phyloP scores from a whole-genome alignment of 2,797 vertebrate genomes.

The Sebastes cheni region DNA sequence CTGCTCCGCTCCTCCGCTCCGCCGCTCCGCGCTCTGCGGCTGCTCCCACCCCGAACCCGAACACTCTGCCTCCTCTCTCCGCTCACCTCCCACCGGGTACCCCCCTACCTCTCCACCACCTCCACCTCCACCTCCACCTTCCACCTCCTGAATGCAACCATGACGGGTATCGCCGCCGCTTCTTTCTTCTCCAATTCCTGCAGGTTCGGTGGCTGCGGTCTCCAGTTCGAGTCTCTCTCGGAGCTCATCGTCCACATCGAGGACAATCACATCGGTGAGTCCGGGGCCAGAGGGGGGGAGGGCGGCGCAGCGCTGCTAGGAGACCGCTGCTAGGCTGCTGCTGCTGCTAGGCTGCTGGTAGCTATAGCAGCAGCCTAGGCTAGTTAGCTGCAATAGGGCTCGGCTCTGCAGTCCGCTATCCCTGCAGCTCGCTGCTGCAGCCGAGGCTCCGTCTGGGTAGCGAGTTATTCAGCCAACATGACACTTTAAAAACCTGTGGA shows the following conservation, averaged over 20 bases:
- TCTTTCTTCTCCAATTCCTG: conserved; percentile 98
- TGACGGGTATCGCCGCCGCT: conserved; percentile 94
- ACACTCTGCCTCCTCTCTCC: conserved; percentile 73
- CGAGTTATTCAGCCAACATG: neutral
- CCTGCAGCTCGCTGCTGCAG: conserved; percentile 33
- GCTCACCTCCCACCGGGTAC: conserved; percentile 75
- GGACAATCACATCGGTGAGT: conserved; percentile 96
- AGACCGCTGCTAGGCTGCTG: conserved; percentile 21
- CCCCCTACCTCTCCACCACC: conserved; percentile 5
- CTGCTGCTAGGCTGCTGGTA: conserved; percentile 31
- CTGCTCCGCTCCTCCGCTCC: conserved; percentile 47
- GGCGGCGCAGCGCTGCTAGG: conserved; percentile 38
- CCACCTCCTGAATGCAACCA: conserved; percentile 83
- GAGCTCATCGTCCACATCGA: conserved; percentile 99
- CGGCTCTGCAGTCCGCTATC: conserved; percentile 67
- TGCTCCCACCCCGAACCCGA: conserved; percentile 71
- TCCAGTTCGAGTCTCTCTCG: conserved; percentile 93
- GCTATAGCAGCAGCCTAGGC: conserved; percentile 43
- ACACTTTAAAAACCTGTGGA: neutral
- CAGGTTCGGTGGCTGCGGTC: conserved; percentile 96
- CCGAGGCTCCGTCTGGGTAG: neutral
- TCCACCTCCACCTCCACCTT: neutral
- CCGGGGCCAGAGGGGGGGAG: conserved; percentile 64
- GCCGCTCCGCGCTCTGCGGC: conserved; percentile 68
- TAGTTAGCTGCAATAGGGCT: conserved; percentile 55